phyloP scores from a whole-genome alignment of 2,888 invertebrate genomes.

The Eustalomyia histrio region DNA sequence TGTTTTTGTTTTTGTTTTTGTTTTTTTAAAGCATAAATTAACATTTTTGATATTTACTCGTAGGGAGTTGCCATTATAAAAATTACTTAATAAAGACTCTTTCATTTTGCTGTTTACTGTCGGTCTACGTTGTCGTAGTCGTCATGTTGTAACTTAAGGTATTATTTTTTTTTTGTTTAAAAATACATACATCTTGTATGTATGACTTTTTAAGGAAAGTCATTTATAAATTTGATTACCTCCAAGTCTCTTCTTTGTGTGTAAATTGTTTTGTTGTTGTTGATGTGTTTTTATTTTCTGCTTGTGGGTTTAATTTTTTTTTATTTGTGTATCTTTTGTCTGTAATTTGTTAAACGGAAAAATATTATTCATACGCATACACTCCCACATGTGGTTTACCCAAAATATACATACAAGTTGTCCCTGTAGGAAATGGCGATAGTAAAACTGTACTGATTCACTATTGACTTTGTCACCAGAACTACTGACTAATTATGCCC shows the following conservation, averaged over 20 bases:
- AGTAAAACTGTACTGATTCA: too few species aligned
- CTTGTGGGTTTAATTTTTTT: conserved; percentile 39
- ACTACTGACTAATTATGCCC: too few species aligned
- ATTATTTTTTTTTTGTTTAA: too few species aligned
- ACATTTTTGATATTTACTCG: neutral
- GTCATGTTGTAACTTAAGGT: conserved; percentile 42
- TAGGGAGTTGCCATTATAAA: conserved; percentile 58
- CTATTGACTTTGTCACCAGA: too few species aligned
- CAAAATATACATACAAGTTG: neutral
- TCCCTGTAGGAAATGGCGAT: too few species aligned
- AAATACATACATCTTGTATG: too few species aligned
- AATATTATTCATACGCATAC: conserved; percentile 51
- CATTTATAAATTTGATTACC: conserved; percentile 63
- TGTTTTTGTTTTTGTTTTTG: too few species aligned
- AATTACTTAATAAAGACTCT: conserved; percentile 59
- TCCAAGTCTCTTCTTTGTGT: conserved; percentile 12
- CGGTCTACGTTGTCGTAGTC: conserved; percentile 27
- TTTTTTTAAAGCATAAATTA: conserved; percentile 2
- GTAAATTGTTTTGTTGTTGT: neutral
- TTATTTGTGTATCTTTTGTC: conserved; percentile 2
- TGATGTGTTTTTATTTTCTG: conserved; percentile 5
- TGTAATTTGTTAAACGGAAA: conserved; percentile 50
- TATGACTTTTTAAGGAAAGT: conserved; percentile 52
- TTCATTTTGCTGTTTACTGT: conserved; percentile 23
- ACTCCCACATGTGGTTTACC: conserved; percentile 14